A percentile compares a stretch with the other conserved stretches of the same genome.
phyloP scores from a whole-genome alignment of 2,797 vertebrate species.

The Trematomus bernacchii region DNA sequence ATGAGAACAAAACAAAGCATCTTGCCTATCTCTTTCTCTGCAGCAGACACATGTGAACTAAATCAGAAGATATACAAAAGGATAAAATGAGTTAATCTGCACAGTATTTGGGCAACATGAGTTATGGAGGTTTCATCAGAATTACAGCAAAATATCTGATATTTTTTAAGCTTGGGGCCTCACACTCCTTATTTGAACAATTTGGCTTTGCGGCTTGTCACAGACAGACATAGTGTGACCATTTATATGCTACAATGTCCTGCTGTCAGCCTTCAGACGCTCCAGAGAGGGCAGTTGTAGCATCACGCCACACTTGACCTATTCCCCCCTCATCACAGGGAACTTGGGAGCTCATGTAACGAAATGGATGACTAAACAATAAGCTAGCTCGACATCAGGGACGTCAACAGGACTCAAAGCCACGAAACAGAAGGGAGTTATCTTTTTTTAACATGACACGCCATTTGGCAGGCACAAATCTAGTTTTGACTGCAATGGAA shows the following conservation, averaged over 20 bases:
- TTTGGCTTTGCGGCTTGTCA: slow-evolving; percentile 19
- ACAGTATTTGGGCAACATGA: slow-evolving; percentile 4
- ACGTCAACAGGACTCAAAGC: slow-evolving; percentile 12
- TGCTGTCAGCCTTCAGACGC: slow-evolving; percentile 40
- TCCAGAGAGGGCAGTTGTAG: slow-evolving; percentile 33
- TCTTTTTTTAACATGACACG: slow-evolving; percentile 2
- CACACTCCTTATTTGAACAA: slow-evolving; percentile 5
- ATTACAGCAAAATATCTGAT: slow-evolving; percentile 13
- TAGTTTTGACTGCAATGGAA: not conserved
- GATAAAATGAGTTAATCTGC: slow-evolving; percentile 32
- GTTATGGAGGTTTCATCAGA: slow-evolving; percentile 27
- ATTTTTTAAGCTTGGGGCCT: slow-evolving; percentile 6
- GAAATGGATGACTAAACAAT: slow-evolving; percentile 59
- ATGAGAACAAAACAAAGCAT: slow-evolving; percentile 53
- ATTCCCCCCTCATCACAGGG: slow-evolving; percentile 26
- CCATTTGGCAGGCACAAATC: not conserved
- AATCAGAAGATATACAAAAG: slow-evolving; percentile 65
- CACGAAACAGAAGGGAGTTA: slow-evolving; percentile 1
- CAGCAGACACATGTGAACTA: slow-evolving; percentile 86
- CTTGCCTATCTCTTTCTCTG: slow-evolving; percentile 88
- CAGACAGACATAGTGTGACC: slow-evolving; percentile 26
- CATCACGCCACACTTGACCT: slow-evolving; percentile 53
- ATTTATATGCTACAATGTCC: slow-evolving; percentile 14
- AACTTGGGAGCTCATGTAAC: slow-evolving; percentile 51
- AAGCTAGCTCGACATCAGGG: slow-evolving; percentile 24